These are phyloP conservation scores for Engraulis encrasicolus DNA, from an alignment of 2,113 vertebrate genomes.

Conservation along the genomic window DNA sequence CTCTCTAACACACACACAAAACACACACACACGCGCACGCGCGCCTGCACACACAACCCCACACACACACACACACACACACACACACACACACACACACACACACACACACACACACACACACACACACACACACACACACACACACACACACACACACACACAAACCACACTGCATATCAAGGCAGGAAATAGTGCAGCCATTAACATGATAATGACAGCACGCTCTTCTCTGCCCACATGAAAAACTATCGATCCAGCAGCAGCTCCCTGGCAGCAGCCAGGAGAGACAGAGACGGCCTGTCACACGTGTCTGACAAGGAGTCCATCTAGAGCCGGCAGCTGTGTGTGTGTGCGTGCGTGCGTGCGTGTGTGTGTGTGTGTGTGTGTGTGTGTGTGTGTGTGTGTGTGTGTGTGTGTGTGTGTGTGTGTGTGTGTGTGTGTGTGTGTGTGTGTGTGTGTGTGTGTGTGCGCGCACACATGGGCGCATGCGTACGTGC, in stretches of 20 bases:
- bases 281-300: no score
- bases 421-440: background rate
- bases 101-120: no score
- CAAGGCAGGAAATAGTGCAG: slow-evolving; percentile 63
- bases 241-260: slow-evolving; percentile 63
- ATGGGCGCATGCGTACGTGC: background rate
- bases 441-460: background rate
- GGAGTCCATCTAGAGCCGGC: background rate
- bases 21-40: no score
- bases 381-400: slow-evolving; percentile 4
- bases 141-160: slow-evolving; percentile 40
- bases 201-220: slow-evolving; percentile 72
- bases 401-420: slow-evolving; percentile 6
- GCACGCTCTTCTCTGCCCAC: slow-evolving; percentile 40
- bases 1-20: no score
- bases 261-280: slow-evolving; percentile 36
- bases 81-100: no score
- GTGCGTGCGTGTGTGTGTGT: slow-evolving; percentile 11
- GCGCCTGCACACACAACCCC: no score
- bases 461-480: background rate
- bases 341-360: slow-evolving; percentile 10
- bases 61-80: no score
- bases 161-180: no score
- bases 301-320: slow-evolving; percentile 5
- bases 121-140: no score